Base-by-base conservation (phyloP, 2,113 vertebrate species). In the Melanocharis versteri region DNA sequence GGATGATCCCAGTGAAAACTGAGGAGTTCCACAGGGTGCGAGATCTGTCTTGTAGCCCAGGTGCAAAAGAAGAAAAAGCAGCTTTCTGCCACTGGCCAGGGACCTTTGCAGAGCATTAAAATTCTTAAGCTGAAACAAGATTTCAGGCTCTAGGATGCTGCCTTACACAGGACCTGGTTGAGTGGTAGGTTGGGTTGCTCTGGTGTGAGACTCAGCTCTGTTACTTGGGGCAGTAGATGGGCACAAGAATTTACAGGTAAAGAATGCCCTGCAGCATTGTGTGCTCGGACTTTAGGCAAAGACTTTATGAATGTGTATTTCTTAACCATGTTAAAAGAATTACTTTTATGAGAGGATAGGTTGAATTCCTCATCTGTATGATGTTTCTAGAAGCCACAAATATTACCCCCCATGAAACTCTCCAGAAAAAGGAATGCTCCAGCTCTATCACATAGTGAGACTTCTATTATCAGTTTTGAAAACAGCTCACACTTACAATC, bases 1-100 rank as follows among this genome's bases (percentile, higher is more conserved):
- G 40, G 40, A 57, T 64, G 28, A 82, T 69, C 60, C 16, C 23
- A 20, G 24, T 39, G n/a, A 60, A 15, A 24, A 6, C 54, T 45
- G 4, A 11, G 15, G 44, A 35, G 23, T 39, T 65, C 42, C 28
- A 22, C 1, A 0, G 7, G 7, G 6, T 20, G 5, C 33, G 58
- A 80, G 24, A 40, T 72, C 39, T 44, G 51, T 9, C 48, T 39
- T 26, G 72, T 9, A 68, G 24, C 39, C 7, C 24, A 72, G 71
- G 70, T 37, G 40, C 22, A 51, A 51, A 82, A 91, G 47, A 30
- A 58, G 15, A 5, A 64, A 82, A 39, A 30, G 39, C 40, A 64
- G 5, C 15, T 82, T 76, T 79, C 40, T 64, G 79, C 31, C 28
- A 24, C 15, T 61, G 53, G 15, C 31, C 64, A 56, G 44, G 27